These are phyloP conservation scores for Orthonyx spaldingii DNA, from an alignment of 2,113 vertebrate species.

Conservation along the genomic window DNA sequence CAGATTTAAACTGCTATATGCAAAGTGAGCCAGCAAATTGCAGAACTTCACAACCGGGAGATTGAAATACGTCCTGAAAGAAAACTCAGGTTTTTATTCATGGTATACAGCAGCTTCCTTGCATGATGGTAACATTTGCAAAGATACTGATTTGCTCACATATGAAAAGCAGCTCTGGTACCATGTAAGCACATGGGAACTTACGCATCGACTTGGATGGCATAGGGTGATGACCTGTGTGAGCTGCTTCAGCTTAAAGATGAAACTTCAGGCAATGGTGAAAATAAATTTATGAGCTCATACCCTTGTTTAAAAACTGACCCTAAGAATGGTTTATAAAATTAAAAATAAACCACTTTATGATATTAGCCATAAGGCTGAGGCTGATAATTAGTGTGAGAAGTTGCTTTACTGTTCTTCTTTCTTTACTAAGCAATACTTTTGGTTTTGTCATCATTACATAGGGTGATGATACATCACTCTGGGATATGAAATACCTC, in stretches of 20 bases:
- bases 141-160: neutral
- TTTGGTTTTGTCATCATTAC: neutral
- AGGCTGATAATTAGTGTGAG: neutral
- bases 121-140: neutral
- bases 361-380: neutral
- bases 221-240: neutral
- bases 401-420: neutral
- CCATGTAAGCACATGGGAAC: neutral
- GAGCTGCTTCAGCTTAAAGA: neutral
- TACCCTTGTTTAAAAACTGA: neutral
- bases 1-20: neutral
- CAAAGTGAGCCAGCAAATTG: neutral
- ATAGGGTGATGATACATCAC: neutral
- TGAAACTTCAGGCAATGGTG: neutral
- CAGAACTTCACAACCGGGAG: neutral
- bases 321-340: neutral
- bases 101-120: neutral
- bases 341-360: neutral
- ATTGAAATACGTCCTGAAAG: neutral
- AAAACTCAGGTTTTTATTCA: neutral
- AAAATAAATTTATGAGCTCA: neutral
- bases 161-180: neutral
- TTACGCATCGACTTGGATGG: accelerated
- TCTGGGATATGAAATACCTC: neutral
- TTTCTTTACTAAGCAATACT: neutral